Percentiles rank a stretch among this genome's conserved stretches.
Evolutionary conservation across 1,140 invertebrate species (phyloP).

Genomic region (Nephila pilipes): DNA sequence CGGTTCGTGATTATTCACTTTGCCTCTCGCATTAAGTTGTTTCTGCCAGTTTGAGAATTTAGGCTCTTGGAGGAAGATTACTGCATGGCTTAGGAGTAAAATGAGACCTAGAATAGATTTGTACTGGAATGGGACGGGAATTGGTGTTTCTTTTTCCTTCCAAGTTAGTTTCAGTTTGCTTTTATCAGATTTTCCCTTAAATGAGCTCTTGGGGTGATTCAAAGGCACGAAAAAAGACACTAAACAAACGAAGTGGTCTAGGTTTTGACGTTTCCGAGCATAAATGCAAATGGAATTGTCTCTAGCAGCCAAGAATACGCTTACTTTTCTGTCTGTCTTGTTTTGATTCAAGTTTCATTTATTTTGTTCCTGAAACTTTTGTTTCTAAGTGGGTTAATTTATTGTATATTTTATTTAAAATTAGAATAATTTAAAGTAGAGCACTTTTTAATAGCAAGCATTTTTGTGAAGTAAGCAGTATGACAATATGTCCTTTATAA

Average conservation of each 20-base stretch:
- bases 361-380: neutral
- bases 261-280: conserved; percentile 14
- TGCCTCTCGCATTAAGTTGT: conserved; percentile 59
- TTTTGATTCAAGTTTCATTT: neutral
- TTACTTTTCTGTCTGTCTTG: neutral
- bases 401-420: neutral
- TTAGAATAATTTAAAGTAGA: too few species aligned
- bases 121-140: neutral
- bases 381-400: neutral
- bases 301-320: neutral
- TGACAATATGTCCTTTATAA: too few species aligned
- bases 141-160: neutral
- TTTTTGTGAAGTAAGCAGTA: too few species aligned
- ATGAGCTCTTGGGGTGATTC: conserved; percentile 16
- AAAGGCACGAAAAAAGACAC: conserved; percentile 8
- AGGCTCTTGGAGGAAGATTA: conserved; percentile 27
- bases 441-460: too few species aligned
- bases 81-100: conserved; percentile 17
- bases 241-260: conserved; percentile 10
- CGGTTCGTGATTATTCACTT: conserved; percentile 66
- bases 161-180: conserved; percentile 40
- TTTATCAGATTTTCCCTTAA: conserved; percentile 44
- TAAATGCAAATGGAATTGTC: conserved; percentile 43
- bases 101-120: conserved; percentile 38
- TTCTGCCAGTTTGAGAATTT: conserved; percentile 57